These are phyloP conservation scores for Drosophila pegasa DNA, from an alignment of 2,888 invertebrate species.

Conservation along the genomic window DNA sequence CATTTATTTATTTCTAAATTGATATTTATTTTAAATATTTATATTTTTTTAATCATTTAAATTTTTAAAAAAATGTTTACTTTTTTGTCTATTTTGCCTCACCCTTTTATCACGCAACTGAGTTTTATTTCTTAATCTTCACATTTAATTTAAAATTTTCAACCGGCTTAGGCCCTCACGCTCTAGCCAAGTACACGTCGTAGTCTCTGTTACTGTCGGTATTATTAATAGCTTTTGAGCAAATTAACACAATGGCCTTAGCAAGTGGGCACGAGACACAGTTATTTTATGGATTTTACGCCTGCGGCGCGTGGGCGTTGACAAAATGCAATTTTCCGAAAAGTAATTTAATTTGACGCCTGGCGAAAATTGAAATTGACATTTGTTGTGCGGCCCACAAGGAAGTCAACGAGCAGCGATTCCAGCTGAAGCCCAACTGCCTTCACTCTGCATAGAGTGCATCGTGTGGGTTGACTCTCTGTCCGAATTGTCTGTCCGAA, in stretches of 20 bases:
- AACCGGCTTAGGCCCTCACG: background rate
- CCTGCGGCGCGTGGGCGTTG: constrained; percentile 57
- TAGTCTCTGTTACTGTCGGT: constrained; percentile 4
- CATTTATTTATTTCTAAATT: too few species aligned
- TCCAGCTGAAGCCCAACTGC: constrained; percentile 9
- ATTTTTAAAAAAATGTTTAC: too few species aligned
- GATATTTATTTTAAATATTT: too few species aligned
- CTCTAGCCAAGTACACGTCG: background rate
- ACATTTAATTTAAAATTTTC: background rate
- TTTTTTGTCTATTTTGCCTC: too few species aligned
- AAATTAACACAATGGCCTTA: constrained; percentile 65
- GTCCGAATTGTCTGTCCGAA: constrained; percentile 16
- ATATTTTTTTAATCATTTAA: too few species aligned
- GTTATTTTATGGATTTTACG: constrained; percentile 21
- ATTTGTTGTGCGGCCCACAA: constrained; percentile 71
- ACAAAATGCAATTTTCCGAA: constrained; percentile 65
- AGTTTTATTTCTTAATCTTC: too few species aligned
- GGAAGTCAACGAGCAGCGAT: constrained; percentile 53
- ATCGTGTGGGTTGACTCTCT: constrained; percentile 31
- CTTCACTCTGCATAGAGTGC: constrained; percentile 10
- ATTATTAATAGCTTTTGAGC: constrained; percentile 39
- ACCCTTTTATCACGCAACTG: too few species aligned
- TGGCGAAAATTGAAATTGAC: constrained; percentile 75
- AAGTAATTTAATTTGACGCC: constrained; percentile 72
- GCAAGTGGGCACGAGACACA: constrained; percentile 44